A percentile compares a stretch with the other conserved stretches of the same genome.
Evolutionary conservation across 2,888 invertebrate species (phyloP).

Genomic region (Mimas tiliae): DNA sequence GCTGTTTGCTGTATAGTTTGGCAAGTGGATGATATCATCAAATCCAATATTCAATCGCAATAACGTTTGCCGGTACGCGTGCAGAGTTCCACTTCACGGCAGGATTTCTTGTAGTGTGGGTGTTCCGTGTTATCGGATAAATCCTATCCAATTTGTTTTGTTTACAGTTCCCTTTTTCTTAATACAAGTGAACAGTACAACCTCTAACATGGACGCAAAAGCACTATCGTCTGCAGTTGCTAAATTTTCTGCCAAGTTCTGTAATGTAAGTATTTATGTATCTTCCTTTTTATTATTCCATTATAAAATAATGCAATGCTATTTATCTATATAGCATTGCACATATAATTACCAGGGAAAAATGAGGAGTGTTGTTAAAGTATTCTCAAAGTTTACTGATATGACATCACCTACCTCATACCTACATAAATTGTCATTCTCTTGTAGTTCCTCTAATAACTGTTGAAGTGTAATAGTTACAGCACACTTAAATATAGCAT

Average conservation of each 20-base stretch:
- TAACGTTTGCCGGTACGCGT: background rate
- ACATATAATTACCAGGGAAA: too few species aligned
- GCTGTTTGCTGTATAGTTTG: background rate
- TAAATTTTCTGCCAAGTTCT: slow-evolving; percentile 76
- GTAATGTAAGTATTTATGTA: slow-evolving; percentile 71
- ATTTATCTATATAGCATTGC: too few species aligned
- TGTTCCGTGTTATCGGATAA: background rate
- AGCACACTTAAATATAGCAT: too few species aligned
- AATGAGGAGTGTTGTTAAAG: too few species aligned
- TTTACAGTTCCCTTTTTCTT: slow-evolving; percentile 57
- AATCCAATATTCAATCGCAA: slow-evolving; percentile 9
- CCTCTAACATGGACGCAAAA: slow-evolving; percentile 65
- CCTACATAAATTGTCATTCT: too few species aligned
- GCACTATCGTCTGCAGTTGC: slow-evolving; percentile 66
- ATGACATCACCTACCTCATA: too few species aligned
- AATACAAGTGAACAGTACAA: slow-evolving; percentile 43
- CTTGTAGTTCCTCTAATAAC: too few species aligned
- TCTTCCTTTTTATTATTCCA: background rate
- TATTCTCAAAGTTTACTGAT: too few species aligned
- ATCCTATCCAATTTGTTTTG: slow-evolving; percentile 31
- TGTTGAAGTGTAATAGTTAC: too few species aligned
- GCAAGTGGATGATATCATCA: slow-evolving; percentile 36
- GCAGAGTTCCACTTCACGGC: background rate
- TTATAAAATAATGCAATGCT: too few species aligned
- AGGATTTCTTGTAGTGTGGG: background rate